Conservation (phyloP, 2,888 invertebrate genomes). For the Xylota sylvarum region DNA sequence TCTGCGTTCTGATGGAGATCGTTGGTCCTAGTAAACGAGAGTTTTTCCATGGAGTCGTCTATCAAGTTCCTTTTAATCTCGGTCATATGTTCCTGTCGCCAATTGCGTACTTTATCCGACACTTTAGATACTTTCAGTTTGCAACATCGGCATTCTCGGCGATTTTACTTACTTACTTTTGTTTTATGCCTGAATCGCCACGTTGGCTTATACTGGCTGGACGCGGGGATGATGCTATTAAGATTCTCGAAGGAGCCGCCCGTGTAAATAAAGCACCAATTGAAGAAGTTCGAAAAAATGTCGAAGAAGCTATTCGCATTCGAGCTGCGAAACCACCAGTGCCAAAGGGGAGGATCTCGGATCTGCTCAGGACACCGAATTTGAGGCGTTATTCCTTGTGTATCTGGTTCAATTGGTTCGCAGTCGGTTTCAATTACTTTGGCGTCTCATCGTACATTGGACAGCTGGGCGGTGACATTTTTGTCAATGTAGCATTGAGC, state of each 20-base stretch:
- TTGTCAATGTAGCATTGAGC: conserved; percentile 92
- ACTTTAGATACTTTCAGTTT: conserved; percentile 88
- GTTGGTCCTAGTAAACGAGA: conserved; percentile 84
- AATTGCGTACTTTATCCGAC: conserved; percentile 84
- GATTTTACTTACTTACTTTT: conserved; percentile 87
- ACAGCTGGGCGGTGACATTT: conserved; percentile 91
- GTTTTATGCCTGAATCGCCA: conserved; percentile 91
- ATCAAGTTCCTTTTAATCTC: conserved; percentile 88
- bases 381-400: conserved; percentile 87
- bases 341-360: conserved; percentile 86
- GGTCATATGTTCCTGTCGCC: conserved; percentile 87
- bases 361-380: conserved; percentile 88
- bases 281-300: conserved; percentile 83
- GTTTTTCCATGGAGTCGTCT: conserved; percentile 84
- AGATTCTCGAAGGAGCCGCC: conserved; percentile 87
- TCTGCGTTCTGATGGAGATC: conserved; percentile 88
- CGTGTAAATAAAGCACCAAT: conserved; percentile 85
- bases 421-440: conserved; percentile 90
- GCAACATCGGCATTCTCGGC: conserved; percentile 87
- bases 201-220: conserved; percentile 90
- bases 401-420: conserved; percentile 86
- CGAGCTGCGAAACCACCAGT: conserved; percentile 13
- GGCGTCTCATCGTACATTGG: conserved; percentile 94
- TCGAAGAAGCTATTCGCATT: conserved; percentile 85
- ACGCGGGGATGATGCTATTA: conserved; percentile 87